Conservation (phyloP, 1,140 invertebrate species). For the Philotrypesis tridentata region DNA sequence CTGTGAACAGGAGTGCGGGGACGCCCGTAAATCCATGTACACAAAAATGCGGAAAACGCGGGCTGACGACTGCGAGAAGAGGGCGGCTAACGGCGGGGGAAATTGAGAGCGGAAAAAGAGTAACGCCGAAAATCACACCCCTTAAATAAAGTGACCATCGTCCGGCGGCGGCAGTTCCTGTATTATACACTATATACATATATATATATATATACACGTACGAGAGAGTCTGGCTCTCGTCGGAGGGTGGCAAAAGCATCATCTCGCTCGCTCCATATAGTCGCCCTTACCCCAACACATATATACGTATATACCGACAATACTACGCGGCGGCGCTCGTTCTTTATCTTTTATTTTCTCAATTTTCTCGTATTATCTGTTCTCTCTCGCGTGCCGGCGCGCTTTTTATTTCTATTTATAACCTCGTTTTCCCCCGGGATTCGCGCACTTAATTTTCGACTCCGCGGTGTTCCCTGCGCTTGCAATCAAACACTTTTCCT, state of each 20-base stretch:
- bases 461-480: background rate
- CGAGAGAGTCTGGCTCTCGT: background rate
- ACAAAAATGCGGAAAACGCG: slow-evolving; percentile 13
- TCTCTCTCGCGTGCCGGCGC: background rate
- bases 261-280: slow-evolving; percentile 30
- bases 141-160: slow-evolving; percentile 50
- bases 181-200: too few relatives aligned
- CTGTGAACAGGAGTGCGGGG: background rate
- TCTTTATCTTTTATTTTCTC: slow-evolving; percentile 45
- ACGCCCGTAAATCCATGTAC: background rate
- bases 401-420: slow-evolving; percentile 30
- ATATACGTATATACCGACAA: slow-evolving; percentile 30
- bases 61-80: background rate
- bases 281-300: slow-evolving; percentile 32
- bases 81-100: slow-evolving; percentile 17
- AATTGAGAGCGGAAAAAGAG: slow-evolving; percentile 45
- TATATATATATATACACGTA: background rate
- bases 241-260: slow-evolving; percentile 49
- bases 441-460: background rate
- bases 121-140: slow-evolving; percentile 50
- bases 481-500: background rate
- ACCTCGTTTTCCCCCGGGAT: slow-evolving; percentile 26
- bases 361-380: slow-evolving; percentile 40
- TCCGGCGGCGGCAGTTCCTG: background rate
- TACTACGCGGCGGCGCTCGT: slow-evolving; percentile 31